Evolutionary conservation across 2,888 invertebrate species (phyloP), one percentile per base, ranked within the genome.

Genomic region (Digitonthophagus gazella): DNA sequence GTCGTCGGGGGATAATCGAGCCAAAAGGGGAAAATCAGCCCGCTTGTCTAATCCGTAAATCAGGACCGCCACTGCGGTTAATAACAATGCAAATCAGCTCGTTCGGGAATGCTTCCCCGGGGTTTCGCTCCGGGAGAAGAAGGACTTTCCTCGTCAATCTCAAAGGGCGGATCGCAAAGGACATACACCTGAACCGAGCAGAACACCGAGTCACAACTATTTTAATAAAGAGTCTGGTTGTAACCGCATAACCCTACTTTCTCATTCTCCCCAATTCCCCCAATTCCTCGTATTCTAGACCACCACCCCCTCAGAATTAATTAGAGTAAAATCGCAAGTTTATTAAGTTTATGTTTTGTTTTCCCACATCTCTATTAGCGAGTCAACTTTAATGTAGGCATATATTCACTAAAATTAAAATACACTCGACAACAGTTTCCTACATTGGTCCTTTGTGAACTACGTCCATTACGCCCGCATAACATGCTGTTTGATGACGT

Each of bases 11-110:
- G 68, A 69, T 69, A 66, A 69, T 69, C 68, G 68, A 58, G 65
- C 65, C 15, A 66, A 58, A 22, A 66, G 58, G 58, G 58, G 22
- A 44, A 44, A 44, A 44, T 44, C 28, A 44, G 28, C 64, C 22
- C 11, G 22, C 67, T 19, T 58, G 67, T 61, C 58, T 54, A 67
- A 44, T 68, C 65, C 75, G 77, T 78, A 79, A 78, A 79, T 79
- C 79, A 76, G 73, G 57, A 57, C 61, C 22, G 44, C 57, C 72
- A 72, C 67, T 57, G 64, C 72, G 73, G 77, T 80, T 80, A 80
- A 80, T 80, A 80, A 80, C 79, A 78, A 80, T 80, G 80, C 80
- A 80, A 80, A 80, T 80, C 77, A 78, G 79, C 58, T 57, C 54
- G 22, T 55, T 18, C 16, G 18, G 64, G 11, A 16, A 67, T 64